A percentile compares a stretch with the other conserved stretches of the same genome.
phyloP scores from a whole-genome alignment of 2,797 vertebrate species.

The Cyclura pinguis region DNA sequence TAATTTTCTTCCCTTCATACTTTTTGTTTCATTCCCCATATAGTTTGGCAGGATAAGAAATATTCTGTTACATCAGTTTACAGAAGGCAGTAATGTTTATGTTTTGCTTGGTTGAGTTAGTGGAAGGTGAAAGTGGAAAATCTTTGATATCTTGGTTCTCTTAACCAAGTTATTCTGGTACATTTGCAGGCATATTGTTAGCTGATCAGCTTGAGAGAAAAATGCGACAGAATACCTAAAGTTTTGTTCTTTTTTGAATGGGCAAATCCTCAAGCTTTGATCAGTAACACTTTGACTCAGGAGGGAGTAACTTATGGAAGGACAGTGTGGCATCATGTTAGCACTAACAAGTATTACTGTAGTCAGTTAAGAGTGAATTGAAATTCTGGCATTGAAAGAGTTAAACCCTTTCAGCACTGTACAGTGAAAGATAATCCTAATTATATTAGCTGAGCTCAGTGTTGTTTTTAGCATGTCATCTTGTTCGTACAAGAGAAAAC shows the following conservation, averaged over 20 bases:
- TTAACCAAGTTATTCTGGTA: neutral
- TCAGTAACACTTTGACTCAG: neutral
- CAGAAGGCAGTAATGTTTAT: neutral
- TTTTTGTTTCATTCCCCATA: neutral
- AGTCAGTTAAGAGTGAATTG: slow-evolving; percentile 54
- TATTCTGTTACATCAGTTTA: slow-evolving; percentile 4
- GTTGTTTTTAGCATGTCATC: slow-evolving; percentile 75
- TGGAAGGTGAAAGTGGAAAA: neutral
- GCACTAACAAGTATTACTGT: slow-evolving; percentile 44
- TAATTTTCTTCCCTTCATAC: neutral
- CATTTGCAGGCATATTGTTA: neutral
- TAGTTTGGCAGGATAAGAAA: neutral
- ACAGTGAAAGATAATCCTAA: slow-evolving; percentile 74
- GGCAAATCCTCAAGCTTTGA: slow-evolving; percentile 10
- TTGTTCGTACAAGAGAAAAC: slow-evolving; percentile 77
- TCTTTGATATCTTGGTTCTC: neutral
- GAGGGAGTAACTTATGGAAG: neutral
- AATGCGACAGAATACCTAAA: neutral
- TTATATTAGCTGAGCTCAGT: slow-evolving; percentile 72
- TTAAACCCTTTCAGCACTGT: slow-evolving; percentile 69
- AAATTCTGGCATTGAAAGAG: slow-evolving; percentile 56
- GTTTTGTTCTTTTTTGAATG: slow-evolving; percentile 6
- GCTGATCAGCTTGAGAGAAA: neutral
- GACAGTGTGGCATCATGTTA: neutral
- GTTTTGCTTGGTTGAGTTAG: neutral